Conservation (phyloP, 2,888 invertebrate genomes). For the Tinea trinotella region DNA sequence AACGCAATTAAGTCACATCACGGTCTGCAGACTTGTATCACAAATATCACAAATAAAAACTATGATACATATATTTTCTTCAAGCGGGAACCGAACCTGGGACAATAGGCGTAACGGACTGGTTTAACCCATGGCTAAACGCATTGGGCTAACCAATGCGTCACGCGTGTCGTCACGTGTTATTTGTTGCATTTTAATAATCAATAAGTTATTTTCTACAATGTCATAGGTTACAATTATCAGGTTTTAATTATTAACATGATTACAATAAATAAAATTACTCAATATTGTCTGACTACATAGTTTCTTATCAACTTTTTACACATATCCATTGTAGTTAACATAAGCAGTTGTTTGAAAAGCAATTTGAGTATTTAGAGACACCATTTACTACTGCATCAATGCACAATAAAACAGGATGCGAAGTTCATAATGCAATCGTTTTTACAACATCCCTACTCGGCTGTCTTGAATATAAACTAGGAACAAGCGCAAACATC, state of each 20-base stretch:
- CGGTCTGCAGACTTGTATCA: too few relatives aligned
- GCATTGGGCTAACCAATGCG: too few relatives aligned
- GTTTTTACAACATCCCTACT: slow-evolving; percentile 34
- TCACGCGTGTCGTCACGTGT: too few relatives aligned
- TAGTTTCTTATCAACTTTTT: neutral
- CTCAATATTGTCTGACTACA: neutral
- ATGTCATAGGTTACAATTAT: neutral
- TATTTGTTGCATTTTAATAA: neutral
- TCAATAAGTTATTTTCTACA: neutral
- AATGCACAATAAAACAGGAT: slow-evolving; percentile 43
- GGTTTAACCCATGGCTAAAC: too few relatives aligned
- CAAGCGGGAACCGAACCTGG: too few relatives aligned
- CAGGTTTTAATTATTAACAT: neutral
- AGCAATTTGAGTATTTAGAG: slow-evolving; percentile 1
- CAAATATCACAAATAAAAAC: too few relatives aligned
- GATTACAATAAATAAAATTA: neutral
- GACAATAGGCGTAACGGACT: too few relatives aligned
- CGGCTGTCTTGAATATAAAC: too few relatives aligned
- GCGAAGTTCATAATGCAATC: slow-evolving; percentile 31
- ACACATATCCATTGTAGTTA: neutral
- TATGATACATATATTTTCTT: too few relatives aligned
- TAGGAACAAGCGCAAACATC: too few relatives aligned
- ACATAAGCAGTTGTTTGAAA: slow-evolving; percentile 2
- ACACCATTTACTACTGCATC: neutral
- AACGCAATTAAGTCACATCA: too few relatives aligned